Evolutionary conservation across 2,888 invertebrate genomes (phyloP), one percentile per base, ranked within the genome.

Genomic region (Lithosia quadra): DNA sequence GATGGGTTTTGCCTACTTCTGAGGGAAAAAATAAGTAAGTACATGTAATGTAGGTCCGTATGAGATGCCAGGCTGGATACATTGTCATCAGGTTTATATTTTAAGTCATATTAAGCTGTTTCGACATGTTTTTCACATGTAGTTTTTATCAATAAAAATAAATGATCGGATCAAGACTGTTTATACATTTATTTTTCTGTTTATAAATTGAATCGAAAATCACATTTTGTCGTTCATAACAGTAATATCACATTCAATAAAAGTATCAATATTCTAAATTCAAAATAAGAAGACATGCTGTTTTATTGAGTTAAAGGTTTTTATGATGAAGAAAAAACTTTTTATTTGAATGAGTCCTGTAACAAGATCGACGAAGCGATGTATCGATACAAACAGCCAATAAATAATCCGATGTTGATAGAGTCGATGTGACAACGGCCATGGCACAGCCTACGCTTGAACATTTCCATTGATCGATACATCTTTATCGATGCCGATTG

Each of bases 391-490:
- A 73, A 78, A 76, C 72, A 71, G 69, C 62, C 73, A 66, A 76
- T 81, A 81, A 78, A 80, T 76, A 78, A 74, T 68, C 15, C 67
- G 73, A 78, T 83, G 79, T 76, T 79, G 79, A 72, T 75, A 65
- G 60, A 74, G 69, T 67, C 72, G 73, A 76, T 81, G 80, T 81
- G 76, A 70, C n/a, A 49, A 8, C 18, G 43, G 1, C 1, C 49
- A 67, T 28, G 28, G 5, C 63, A 76, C 79, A 71, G 69, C 83
- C 82, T 73, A 82, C 82, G 72, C 79, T 72, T 74, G 75, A 78
- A 78, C 78, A 76, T 76, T 79, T 74, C 9, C n/a, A 78, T 78
- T 74, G 77, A 80, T 83, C 76, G 80, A 82, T 83, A 79, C 62
- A 75, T 76, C 81, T 83, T 75, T 81, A 81, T 78, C 76, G 76